Evolutionary conservation across 2,113 vertebrate species (phyloP).

Genomic region (Drymodes brunneopygia): DNA sequence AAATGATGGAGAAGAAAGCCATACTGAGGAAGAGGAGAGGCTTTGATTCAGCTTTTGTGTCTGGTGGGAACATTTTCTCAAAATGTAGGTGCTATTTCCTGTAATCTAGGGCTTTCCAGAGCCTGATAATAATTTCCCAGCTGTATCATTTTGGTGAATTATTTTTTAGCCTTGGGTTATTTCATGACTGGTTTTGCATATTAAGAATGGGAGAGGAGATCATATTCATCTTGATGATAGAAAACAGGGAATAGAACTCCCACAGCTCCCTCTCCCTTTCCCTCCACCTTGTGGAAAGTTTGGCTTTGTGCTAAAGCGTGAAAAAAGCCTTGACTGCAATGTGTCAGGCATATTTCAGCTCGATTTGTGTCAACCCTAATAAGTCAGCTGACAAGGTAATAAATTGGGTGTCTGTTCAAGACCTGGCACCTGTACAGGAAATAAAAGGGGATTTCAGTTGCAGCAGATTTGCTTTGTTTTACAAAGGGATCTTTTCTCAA

Average conservation of each 20-base stretch:
- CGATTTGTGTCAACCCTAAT: conserved; percentile 76
- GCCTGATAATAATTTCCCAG: conserved; percentile 67
- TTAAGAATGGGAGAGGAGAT: conserved; percentile 58
- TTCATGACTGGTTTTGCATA: conserved; percentile 54
- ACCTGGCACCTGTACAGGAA: conserved; percentile 77
- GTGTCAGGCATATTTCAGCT: conserved; percentile 71
- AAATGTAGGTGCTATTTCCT: conserved; percentile 73
- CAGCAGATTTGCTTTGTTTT: conserved; percentile 67
- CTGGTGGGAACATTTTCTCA: conserved; percentile 65
- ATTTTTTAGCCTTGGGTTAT: conserved; percentile 68
- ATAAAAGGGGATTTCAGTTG: conserved; percentile 70
- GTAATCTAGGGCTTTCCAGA: conserved; percentile 67
- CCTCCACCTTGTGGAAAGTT: conserved; percentile 59
- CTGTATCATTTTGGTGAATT: conserved; percentile 57
- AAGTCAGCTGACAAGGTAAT: conserved; percentile 74
- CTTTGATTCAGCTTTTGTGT: conserved; percentile 47
- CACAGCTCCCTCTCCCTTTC: conserved; percentile 44
- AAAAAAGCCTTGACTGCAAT: conserved; percentile 54
- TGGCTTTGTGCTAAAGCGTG: conserved; percentile 62
- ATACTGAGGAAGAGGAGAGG: conserved; percentile 29
- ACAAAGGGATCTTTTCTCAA: conserved; percentile 53
- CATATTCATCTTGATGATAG: conserved; percentile 67
- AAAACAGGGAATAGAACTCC: conserved; percentile 68
- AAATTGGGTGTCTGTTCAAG: conserved; percentile 73
- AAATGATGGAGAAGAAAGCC: conserved; percentile 32